Evolutionary conservation across 1,140 invertebrate genomes (phyloP).

Genomic region (Ptiloglossa arizonensis): DNA sequence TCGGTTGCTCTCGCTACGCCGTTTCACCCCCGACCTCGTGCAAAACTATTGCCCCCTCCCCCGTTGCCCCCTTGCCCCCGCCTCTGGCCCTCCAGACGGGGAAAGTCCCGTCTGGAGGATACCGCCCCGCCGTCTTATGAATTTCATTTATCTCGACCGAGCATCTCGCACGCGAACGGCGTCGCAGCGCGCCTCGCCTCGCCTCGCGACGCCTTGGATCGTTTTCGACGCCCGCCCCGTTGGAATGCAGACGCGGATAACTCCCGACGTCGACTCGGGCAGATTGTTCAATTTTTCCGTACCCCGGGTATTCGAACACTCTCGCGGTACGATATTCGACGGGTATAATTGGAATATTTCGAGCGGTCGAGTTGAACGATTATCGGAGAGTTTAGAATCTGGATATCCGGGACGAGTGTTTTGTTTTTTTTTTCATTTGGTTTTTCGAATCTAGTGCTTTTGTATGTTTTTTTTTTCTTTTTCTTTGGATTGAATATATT

Average conservation of each 20-base stretch:
- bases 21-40: conserved; percentile 31
- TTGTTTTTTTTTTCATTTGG: no score
- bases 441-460: no score
- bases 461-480: no score
- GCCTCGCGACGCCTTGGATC: not conserved
- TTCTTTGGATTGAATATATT: no score
- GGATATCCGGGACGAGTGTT: no score
- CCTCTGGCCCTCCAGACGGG: conserved; percentile 15
- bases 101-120: conserved; percentile 65
- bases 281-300: no score
- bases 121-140: conserved; percentile 62
- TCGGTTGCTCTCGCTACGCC: conserved; percentile 5
- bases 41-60: conserved; percentile 69
- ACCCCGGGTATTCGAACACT: no score
- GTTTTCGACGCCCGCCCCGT: not conserved
- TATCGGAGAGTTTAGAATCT: no score
- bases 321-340: no score
- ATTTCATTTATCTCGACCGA: conserved; percentile 65
- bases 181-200: conserved; percentile 3
- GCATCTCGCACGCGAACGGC: conserved; percentile 44
- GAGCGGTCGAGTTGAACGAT: no score
- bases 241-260: not conserved
- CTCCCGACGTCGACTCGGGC: no score
- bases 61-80: not conserved
- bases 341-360: no score